Percentiles rank a stretch among this genome's conserved stretches.
Conservation (phyloP, 30 jellyfish, hydroid and myxozoan species). For the Cassiopea andromeda region DNA sequence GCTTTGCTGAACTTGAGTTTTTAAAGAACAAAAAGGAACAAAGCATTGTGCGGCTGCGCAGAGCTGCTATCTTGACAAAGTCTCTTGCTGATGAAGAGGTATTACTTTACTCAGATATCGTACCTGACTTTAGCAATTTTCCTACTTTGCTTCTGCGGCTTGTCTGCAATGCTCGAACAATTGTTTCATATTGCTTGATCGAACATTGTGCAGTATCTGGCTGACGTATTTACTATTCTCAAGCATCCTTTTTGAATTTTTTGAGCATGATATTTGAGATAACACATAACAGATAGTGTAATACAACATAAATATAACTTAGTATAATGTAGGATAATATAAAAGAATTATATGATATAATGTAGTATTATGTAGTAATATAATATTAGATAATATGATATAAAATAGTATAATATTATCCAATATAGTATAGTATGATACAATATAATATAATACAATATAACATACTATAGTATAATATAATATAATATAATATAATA, state of each 20-base stretch:
- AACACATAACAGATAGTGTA: too few relatives aligned
- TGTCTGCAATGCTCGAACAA: not conserved
- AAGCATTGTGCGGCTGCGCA: conserved; percentile 69
- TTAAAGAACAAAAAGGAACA: conserved; percentile 71
- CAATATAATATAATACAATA: too few relatives aligned
- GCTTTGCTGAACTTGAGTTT: conserved; percentile 66
- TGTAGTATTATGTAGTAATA: not conserved
- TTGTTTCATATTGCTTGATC: not conserved
- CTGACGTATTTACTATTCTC: too few relatives aligned
- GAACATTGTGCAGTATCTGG: too few relatives aligned
- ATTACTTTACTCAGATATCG: not conserved
- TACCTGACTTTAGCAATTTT: not conserved
- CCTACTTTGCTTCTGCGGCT: not conserved
- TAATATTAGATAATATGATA: too few relatives aligned
- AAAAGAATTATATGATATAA: not conserved
- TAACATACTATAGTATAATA: too few relatives aligned
- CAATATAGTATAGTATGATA: not conserved
- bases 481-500: too few relatives aligned
- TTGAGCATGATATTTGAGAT: too few relatives aligned
- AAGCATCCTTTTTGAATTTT: too few relatives aligned
- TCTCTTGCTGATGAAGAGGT: conserved; percentile 93
- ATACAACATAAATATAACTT: too few relatives aligned
- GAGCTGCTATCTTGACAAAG: conserved; percentile 82
- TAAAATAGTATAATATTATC: not conserved
- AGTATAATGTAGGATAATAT: not conserved